These are phyloP conservation scores for Morone saxatilis DNA, from an alignment of 2,113 vertebrate species.

Conservation along the genomic window DNA sequence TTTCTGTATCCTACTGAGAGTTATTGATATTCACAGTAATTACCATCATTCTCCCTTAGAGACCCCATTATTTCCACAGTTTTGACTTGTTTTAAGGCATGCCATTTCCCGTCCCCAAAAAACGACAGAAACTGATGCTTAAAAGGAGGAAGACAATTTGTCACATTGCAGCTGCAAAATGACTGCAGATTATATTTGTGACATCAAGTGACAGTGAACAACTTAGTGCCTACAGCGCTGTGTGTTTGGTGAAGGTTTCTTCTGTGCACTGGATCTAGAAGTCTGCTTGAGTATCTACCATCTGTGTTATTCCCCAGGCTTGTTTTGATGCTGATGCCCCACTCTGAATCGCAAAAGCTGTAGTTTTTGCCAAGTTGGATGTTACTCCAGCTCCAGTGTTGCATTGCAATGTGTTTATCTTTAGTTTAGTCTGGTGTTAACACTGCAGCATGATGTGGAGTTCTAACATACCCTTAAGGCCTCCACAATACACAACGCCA, in stretches of 20 bases:
- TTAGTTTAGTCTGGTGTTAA: conserved; percentile 48
- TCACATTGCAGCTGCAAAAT: conserved; percentile 38
- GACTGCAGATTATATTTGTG: conserved; percentile 57
- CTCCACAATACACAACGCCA: conserved; percentile 44
- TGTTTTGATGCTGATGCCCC: conserved; percentile 34
- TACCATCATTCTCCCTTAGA: conserved; percentile 67
- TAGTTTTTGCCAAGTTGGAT: conserved; percentile 52
- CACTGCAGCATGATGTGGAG: conserved; percentile 42
- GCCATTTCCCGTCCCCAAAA: conserved; percentile 47
- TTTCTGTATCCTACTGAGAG: conserved; percentile 53
- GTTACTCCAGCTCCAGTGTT: conserved; percentile 28
- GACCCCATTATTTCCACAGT: conserved; percentile 73
- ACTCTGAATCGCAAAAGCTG: conserved; percentile 39
- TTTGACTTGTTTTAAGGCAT: conserved; percentile 57
- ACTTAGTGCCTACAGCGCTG: conserved; percentile 36
- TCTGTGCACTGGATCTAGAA: conserved; percentile 28
- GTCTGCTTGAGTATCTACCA: conserved; percentile 51
- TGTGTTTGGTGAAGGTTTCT: conserved; percentile 39
- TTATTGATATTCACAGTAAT: conserved; percentile 74
- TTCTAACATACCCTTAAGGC: conserved; percentile 58
- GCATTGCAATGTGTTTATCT: conserved; percentile 49
- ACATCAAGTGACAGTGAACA: conserved; percentile 53
- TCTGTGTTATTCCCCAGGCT: conserved; percentile 59
- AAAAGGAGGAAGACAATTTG: conserved; percentile 52
- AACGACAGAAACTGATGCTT: conserved; percentile 50